A percentile compares a stretch with the other conserved stretches of the same genome.
These are phyloP conservation scores for Rhineura floridana DNA, from an alignment of 2,113 vertebrate species.

Conservation along the genomic window DNA sequence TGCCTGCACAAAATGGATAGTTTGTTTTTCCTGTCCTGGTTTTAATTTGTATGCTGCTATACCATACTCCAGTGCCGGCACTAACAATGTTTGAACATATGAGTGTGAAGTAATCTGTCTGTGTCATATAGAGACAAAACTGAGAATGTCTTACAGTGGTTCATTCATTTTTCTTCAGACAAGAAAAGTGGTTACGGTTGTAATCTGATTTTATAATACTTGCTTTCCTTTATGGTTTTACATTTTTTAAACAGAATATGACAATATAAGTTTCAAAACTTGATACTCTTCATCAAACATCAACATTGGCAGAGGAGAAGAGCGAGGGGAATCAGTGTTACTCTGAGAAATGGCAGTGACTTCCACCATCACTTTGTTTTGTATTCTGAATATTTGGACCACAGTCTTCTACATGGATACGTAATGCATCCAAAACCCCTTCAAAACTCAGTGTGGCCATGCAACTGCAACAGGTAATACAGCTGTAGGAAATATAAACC, in stretches of 20 bases:
- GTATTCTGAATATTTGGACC: not conserved
- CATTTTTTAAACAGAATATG: not conserved
- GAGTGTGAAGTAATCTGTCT: slow-evolving; percentile 52
- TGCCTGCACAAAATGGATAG: slow-evolving; percentile 9
- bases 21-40: slow-evolving; percentile 38
- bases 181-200: slow-evolving; percentile 38
- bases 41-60: slow-evolving; percentile 46
- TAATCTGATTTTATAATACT: not conserved
- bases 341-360: not conserved
- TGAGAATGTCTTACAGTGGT: slow-evolving; percentile 54
- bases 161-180: slow-evolving; percentile 55
- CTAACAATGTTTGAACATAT: slow-evolving; percentile 36
- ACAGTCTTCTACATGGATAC: not conserved
- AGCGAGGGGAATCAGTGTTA: not conserved
- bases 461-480: too few species aligned
- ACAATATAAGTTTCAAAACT: too few species aligned
- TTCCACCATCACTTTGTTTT: not conserved
- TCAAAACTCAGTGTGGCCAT: too few species aligned
- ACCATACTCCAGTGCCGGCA: slow-evolving; percentile 50
- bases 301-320: not conserved
- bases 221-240: not conserved
- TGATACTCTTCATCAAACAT: too few species aligned
- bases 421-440: too few species aligned
- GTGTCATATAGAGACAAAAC: slow-evolving; percentile 55
- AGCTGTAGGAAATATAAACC: not conserved